Percentiles rank a stretch among this genome's conserved stretches.
These are phyloP conservation scores for Paracentrotus lividus DNA, from an alignment of 53 echinoderm and acorn worm species.

Conservation along the genomic window DNA sequence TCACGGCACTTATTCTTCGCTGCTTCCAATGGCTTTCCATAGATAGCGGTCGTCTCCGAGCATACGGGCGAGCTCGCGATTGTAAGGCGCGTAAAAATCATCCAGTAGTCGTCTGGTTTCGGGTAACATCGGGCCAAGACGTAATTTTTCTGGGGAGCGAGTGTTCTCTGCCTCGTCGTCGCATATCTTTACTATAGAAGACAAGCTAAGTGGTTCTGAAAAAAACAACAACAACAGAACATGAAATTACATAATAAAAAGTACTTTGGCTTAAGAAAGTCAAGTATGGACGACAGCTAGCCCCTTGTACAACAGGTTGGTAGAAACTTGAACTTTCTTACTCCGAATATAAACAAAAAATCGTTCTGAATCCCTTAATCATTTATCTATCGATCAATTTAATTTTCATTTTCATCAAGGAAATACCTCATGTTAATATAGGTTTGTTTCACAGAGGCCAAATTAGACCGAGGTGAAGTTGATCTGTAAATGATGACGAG, in stretches of 20 bases:
- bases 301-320: too few relatives aligned
- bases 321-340: too few relatives aligned
- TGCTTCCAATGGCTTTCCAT: constrained; percentile 45
- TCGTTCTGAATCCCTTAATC: too few relatives aligned
- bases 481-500: too few relatives aligned
- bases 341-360: too few relatives aligned
- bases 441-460: too few relatives aligned
- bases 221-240: neutral
- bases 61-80: constrained; percentile 63
- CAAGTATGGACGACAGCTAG: too few relatives aligned
- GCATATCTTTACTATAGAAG: constrained; percentile 19
- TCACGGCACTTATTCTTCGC: constrained; percentile 37
- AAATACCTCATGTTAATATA: too few relatives aligned
- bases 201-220: neutral
- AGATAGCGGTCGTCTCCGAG: constrained; percentile 55
- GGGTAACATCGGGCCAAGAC: constrained; percentile 62
- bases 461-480: too few relatives aligned
- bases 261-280: too few relatives aligned
- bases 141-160: constrained; percentile 32
- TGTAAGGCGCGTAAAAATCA: constrained; percentile 76
- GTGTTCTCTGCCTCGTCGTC: constrained; percentile 36
- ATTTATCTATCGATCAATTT: too few relatives aligned
- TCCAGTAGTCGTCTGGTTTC: constrained; percentile 64
- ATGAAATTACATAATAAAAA: neutral
- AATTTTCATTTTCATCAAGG: too few relatives aligned